Conservation (phyloP, 2,113 vertebrate species). For the Centropus unirufus region DNA sequence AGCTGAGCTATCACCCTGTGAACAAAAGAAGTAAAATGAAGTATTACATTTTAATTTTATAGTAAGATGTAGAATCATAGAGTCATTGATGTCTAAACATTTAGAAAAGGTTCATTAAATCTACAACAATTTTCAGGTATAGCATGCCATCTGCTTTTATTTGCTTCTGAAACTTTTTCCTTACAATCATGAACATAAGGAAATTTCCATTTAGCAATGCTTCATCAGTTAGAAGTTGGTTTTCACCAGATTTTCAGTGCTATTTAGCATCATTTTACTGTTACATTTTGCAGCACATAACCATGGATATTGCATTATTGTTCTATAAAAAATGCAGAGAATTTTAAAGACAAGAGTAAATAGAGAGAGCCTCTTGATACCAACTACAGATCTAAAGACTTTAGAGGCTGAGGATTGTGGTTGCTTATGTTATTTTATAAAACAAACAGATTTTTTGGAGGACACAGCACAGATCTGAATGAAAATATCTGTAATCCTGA, state of each 20-base stretch:
- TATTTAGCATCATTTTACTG: not conserved
- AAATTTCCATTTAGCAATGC: not conserved
- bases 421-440: not conserved
- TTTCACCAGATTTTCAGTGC: not conserved
- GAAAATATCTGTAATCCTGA: not conserved
- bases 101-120: not conserved
- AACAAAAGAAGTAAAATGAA: not conserved
- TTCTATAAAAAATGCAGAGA: not conserved
- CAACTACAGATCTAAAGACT: not conserved
- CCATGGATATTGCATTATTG: not conserved
- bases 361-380: not conserved
- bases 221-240: not conserved
- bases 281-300: fast-evolving
- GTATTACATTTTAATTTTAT: not conserved
- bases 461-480: not conserved
- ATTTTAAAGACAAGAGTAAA: not conserved
- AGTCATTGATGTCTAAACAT: not conserved
- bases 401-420: fast-evolving
- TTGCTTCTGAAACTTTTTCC: not conserved
- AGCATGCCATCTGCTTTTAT: not conserved
- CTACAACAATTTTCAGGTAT: not conserved
- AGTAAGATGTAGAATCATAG: not conserved
- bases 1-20: fast-evolving
- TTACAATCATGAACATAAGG: not conserved
- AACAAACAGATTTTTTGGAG: not conserved